Base-by-base conservation (phyloP, 2,113 vertebrate species). In the Brachionichthys hirsutus region DNA sequence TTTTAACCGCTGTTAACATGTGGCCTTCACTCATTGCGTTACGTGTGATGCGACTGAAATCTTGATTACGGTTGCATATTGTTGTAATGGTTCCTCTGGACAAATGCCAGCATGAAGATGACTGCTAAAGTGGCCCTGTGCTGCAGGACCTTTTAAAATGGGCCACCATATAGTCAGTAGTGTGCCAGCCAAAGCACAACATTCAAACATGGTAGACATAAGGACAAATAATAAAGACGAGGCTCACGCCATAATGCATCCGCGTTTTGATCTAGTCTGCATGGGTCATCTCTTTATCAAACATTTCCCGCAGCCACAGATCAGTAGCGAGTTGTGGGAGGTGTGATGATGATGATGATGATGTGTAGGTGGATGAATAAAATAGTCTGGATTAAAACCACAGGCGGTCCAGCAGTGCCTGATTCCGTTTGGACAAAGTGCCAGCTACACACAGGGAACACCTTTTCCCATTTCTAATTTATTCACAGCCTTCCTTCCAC, bases 31-130 rank as follows among this genome's bases (percentile, higher is more conserved):
- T 70, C 45, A 54, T 69, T 69, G 41, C 53, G 34, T 56, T 46
- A 35, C 15, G 9, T 63, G n/a, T n/a, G n/a, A 66, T 54, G 34
- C 48, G 51, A 70, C 61, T 36, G 40, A 43, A 7, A 19, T 48
- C 14, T 50, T 80, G 36, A 75, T 67, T 75, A 40, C 73, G 57
- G 68, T 74, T 70, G 59, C 56, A 71, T 78, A 75, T 73, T 82
- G 65, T 64, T 62, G 16, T 79, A 77, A 80, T 78, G 77, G 66
- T 54, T 70, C 49, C 36, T 55, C 43, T 75, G 78, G 80, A 69
- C 10, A 30, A 59, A 68, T 67, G 70, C 75, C 80, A 83, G 51
- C 38, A 55, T 53, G 43, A 73, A 54, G 60, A 34, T 45, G 47
- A 73, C 73, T 50, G 58, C 43, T 67, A 60, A 62, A 40, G 12